Evolutionary conservation across 2,113 vertebrate genomes (phyloP), one percentile per base, ranked within the genome.

Genomic region (Irena cyanogastra): DNA sequence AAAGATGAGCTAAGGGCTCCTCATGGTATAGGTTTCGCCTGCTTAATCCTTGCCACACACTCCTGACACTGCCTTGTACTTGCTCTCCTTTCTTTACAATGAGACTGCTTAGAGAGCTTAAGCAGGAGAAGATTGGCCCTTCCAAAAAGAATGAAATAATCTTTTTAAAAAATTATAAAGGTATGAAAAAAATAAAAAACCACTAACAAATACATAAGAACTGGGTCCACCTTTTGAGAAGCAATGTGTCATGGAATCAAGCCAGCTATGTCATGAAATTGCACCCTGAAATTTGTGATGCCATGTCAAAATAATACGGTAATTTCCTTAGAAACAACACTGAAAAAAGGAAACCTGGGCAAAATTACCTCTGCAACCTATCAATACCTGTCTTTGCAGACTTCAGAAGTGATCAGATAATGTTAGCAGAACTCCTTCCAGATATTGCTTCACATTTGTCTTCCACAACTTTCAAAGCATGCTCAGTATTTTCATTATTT

Each of bases 321-420:
- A 69, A 90, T 91, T 96, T 95, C 66, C 66, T 88, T 80, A 74
- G 69, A 83, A 95, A 70, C 41, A 81, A 42, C 15, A 60, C 0
- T 70, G 59, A 37, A 75, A 39, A 84, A 83, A 33, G 57, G 22
- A 87, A 37, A 83, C 19, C 44, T 64, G 28, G 13, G 35, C 37
- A 82, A 94, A 95, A 96, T 82, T 76, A 90, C 45, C 52, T 90
- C 83, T 68, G 35, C 80, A 92, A 35, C 30, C 53, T 80, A 92
- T 88, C 66, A 87, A 70, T 78, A 85, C 17, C 54, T 87, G 69
- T 49, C 80, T 53, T 86, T 56, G 61, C 59, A 91, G 66, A 41
- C 69, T 80, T 77, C 42, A 76, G 16, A 16, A 22, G 30, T 33
- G 54, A 89, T 77, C 23, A 89, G 85, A 89, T 87, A 57, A 83